Percentiles rank a stretch among this genome's conserved stretches.
Conservation (phyloP, 2,888 invertebrate genomes). For the Scrobipalpa costella region DNA sequence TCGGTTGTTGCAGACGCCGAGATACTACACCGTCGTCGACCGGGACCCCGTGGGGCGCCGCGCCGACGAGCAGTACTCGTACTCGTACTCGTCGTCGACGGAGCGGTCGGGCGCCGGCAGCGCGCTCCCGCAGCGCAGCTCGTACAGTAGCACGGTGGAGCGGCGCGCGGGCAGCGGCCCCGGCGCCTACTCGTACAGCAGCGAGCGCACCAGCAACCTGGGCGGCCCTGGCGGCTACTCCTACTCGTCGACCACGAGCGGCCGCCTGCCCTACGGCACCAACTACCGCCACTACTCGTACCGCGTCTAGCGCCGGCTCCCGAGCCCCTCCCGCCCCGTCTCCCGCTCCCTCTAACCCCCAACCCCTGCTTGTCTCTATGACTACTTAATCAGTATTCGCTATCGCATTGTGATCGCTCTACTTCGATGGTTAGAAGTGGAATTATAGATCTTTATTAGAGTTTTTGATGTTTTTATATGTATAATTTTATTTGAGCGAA, state of each 20-base stretch:
- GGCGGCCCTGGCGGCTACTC: conserved; percentile 92
- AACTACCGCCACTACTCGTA: conserved; percentile 92
- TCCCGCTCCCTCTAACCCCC: conserved; percentile 44
- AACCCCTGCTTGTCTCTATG: conserved; percentile 42
- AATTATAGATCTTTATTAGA: conserved; percentile 57
- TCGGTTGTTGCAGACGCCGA: conserved; percentile 90
- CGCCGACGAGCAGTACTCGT: conserved; percentile 92
- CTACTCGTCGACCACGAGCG: conserved; percentile 89
- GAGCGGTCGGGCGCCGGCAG: conserved; percentile 70
- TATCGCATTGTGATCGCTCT: conserved; percentile 72
- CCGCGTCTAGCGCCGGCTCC: conserved; percentile 84
- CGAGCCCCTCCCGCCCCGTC: conserved; percentile 45
- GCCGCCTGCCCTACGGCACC: conserved; percentile 91
- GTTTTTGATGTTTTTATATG: conserved; percentile 63
- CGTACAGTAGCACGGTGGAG: conserved; percentile 86
- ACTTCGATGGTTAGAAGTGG: conserved; percentile 69
- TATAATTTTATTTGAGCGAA: conserved; percentile 55
- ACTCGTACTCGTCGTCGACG: conserved; percentile 87
- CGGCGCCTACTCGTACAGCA: conserved; percentile 88
- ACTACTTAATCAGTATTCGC: conserved; percentile 75
- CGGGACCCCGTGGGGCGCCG: conserved; percentile 85
- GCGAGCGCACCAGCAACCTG: conserved; percentile 86
- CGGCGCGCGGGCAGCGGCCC: conserved; percentile 85
- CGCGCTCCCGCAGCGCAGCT: conserved; percentile 81
- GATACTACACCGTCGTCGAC: conserved; percentile 92